Conservation (phyloP, 2,797 vertebrate genomes). For the Hippocampus kuda region DNA sequence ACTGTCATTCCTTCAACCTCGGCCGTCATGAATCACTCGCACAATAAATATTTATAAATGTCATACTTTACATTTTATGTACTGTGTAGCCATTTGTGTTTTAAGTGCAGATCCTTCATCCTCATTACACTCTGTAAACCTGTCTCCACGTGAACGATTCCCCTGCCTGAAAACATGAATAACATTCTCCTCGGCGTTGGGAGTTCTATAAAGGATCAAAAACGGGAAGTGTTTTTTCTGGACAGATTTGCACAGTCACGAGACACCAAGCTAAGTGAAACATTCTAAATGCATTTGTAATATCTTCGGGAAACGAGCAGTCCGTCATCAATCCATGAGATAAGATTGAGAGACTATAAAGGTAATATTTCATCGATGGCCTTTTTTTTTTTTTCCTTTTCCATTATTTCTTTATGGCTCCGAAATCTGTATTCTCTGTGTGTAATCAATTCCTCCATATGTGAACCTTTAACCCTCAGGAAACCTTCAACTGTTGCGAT, state of each 20-base stretch:
- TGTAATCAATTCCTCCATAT: slow-evolving; percentile 10
- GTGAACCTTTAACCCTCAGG: slow-evolving; percentile 40
- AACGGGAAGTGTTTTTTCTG: not conserved
- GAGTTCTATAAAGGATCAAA: not conserved
- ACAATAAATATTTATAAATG: slow-evolving; percentile 26
- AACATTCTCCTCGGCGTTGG: not conserved
- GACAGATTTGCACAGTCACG: not conserved
- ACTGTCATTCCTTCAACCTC: slow-evolving; percentile 33
- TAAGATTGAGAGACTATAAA: not conserved
- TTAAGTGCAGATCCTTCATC: slow-evolving; percentile 11
- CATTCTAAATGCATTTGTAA: not conserved
- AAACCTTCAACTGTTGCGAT: slow-evolving; percentile 28
- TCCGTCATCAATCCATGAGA: not conserved
- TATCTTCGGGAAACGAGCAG: not conserved
- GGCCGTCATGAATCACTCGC: slow-evolving; percentile 32
- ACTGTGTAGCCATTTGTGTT: slow-evolving; percentile 9
- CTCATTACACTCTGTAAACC: slow-evolving; percentile 15
- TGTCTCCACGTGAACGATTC: slow-evolving; percentile 15
- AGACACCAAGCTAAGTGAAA: not conserved
- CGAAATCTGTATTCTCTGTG: not conserved
- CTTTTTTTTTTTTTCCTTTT: not conserved
- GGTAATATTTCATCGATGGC: not conserved
- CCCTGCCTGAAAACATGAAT: slow-evolving; percentile 10
- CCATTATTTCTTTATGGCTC: slow-evolving; percentile 3
- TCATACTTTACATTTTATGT: slow-evolving; percentile 34